Evolutionary conservation across 2,113 vertebrate species (phyloP), one percentile per base, ranked within the genome.

Genomic region (Cardinalis cardinalis): DNA sequence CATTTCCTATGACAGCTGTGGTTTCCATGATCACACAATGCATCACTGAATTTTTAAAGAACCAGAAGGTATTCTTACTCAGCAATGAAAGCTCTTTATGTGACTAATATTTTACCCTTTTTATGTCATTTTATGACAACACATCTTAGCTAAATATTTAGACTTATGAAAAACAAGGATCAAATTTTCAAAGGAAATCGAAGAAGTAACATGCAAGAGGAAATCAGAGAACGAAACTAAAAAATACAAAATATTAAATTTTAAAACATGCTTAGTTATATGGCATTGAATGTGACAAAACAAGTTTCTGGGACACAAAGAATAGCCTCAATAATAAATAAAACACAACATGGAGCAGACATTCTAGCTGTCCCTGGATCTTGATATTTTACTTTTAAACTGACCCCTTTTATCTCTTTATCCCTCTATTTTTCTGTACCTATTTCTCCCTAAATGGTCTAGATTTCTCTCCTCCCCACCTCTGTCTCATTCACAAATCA

Each of bases 361-460:
- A 13, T 44, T 66, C 26, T 13, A 78, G 8, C 4, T 87, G 21
- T 19, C 8, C 15, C 25, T 65, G 12, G 6, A 24, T 13, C 4
- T 31, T 5, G 7, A 12, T 38, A 66, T 38, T 70, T 81, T 20
- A 14, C 14, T 72, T 52, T 68, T 68, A 56, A 79, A 40, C 3
- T 18, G 58, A 1, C 0, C 2, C 5, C 1, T 44, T 85, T 64
- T 38, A 16, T 34, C 2, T 10, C 21, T 23, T 65, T 20, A 61
- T 36, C 3, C 3, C 3, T 90, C 13, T 48, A 5, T 51, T 72
- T 72, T 90, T 10, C 41, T 56, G 11, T 19, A 36, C 5, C 16
- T 44, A 1, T 44, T 85, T 82, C 10, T 75, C 19, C 23, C 12
- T 34, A n/a, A 49, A 55, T 41, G 1, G n/a, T 23, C 24, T 66